phyloP scores from a whole-genome alignment of 2,888 invertebrate species.

The Cephalotes varians region DNA sequence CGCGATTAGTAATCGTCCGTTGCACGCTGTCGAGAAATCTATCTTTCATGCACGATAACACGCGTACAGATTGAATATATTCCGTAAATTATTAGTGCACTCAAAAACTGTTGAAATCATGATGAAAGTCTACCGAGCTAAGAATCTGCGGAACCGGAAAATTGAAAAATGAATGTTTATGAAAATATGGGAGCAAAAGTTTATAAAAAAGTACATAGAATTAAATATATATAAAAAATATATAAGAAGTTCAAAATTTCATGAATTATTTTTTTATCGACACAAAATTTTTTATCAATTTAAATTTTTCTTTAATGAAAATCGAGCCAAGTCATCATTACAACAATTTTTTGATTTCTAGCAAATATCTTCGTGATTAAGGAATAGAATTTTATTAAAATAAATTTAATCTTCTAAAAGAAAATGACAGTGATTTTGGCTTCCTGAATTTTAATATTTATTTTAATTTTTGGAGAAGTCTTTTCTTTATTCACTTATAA shows the following conservation, averaged over 20 bases:
- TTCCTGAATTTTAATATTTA: background rate
- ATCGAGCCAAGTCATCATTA: background rate
- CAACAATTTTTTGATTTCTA: background rate
- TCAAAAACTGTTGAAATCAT: background rate
- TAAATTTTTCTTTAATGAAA: background rate
- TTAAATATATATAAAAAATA: background rate
- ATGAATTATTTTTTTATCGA: background rate
- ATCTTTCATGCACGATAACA: slow-evolving; percentile 1
- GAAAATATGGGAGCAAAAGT: background rate
- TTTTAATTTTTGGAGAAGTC: background rate
- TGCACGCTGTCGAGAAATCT: slow-evolving; percentile 18
- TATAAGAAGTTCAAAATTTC: background rate
- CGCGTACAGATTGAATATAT: background rate
- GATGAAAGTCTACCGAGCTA: background rate
- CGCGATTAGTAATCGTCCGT: slow-evolving; percentile 37
- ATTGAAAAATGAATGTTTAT: background rate
- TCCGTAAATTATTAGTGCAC: slow-evolving; percentile 8
- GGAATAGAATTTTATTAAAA: background rate
- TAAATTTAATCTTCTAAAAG: background rate
- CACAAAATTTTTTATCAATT: background rate
- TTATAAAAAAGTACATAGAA: background rate
- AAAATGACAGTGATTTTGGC: background rate
- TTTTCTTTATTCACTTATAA: background rate
- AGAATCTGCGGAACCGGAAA: background rate
- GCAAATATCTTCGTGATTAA: background rate